These are phyloP conservation scores for Alosa alosa DNA, from an alignment of 2,113 vertebrate genomes.

Conservation along the genomic window DNA sequence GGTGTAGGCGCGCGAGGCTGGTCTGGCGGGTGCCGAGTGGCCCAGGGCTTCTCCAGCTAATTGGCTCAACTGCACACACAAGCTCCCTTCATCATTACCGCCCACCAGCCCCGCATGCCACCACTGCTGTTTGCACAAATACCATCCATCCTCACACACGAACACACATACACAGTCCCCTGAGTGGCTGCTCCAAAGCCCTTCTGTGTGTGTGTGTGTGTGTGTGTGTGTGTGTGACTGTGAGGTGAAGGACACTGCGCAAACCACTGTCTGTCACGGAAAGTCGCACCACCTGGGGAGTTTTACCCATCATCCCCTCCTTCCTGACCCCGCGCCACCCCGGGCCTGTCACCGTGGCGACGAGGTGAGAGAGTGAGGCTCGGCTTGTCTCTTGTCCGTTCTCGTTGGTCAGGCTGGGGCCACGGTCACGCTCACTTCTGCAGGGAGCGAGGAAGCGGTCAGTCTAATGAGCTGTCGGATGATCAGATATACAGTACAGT, in stretches of 20 bases:
- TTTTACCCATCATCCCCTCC: slow-evolving; percentile 26
- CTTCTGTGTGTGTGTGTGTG: not conserved
- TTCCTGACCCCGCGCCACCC: slow-evolving; percentile 39
- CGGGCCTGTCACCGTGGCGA: slow-evolving; percentile 39
- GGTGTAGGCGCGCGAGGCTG: not conserved
- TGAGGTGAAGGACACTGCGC: slow-evolving; percentile 45
- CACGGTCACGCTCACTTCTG: not conserved
- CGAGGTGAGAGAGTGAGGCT: slow-evolving; percentile 17
- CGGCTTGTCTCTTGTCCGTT: not conserved
- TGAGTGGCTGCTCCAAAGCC: not conserved
- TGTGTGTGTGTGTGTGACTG: slow-evolving; percentile 25
- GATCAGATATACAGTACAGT: not conserved
- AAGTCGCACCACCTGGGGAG: slow-evolving; percentile 37
- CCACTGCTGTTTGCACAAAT: not conserved
- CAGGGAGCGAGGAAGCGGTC: not conserved
- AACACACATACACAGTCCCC: not conserved
- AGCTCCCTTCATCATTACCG: not conserved
- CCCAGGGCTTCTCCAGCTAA: not conserved
- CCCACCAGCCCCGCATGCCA: not conserved
- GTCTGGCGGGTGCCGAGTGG: not conserved
- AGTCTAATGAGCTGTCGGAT: not conserved
- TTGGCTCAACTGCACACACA: not conserved
- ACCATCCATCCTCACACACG: not conserved
- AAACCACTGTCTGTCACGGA: slow-evolving; percentile 35
- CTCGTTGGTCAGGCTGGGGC: not conserved